phyloP scores from a whole-genome alignment of 1,140 invertebrate species.

The Drosophila lacertosa region DNA sequence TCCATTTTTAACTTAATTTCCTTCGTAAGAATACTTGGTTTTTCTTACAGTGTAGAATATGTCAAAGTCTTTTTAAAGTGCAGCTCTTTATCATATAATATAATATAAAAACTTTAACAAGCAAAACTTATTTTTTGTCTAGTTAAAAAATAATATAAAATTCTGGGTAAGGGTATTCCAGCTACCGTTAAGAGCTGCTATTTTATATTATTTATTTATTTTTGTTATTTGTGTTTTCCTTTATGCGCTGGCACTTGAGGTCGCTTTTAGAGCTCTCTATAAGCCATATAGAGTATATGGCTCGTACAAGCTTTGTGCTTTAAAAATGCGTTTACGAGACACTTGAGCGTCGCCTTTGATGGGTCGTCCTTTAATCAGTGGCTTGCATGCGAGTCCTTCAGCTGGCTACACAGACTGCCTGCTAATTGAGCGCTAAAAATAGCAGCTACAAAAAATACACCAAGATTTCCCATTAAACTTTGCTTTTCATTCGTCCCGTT shows the following conservation, averaged over 20 bases:
- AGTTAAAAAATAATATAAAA: no score
- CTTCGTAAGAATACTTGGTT: no score
- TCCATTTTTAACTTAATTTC: no score
- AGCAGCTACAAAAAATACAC: not conserved
- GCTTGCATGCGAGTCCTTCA: constrained; percentile 12
- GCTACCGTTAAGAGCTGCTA: no score
- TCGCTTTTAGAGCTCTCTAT: constrained; percentile 43
- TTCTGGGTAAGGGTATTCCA: not conserved
- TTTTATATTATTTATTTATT: not conserved
- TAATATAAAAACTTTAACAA: no score
- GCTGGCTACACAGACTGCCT: not conserved
- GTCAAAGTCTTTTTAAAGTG: no score
- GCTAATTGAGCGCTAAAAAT: constrained; percentile 39
- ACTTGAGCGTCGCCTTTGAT: constrained; percentile 42
- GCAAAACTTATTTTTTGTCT: no score
- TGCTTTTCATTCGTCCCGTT: not conserved
- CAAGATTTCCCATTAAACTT: not conserved
- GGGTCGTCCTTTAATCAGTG: constrained; percentile 36
- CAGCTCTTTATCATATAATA: no score
- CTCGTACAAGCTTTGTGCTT: constrained; percentile 38
- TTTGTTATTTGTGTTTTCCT: not conserved
- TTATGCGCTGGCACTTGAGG: constrained; percentile 26
- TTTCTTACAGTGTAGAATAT: no score
- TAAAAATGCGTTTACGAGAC: constrained; percentile 46
- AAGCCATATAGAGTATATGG: constrained; percentile 27